Conservation (phyloP, 2,113 vertebrate genomes). For the Poeciliopsis turrubarensis region DNA sequence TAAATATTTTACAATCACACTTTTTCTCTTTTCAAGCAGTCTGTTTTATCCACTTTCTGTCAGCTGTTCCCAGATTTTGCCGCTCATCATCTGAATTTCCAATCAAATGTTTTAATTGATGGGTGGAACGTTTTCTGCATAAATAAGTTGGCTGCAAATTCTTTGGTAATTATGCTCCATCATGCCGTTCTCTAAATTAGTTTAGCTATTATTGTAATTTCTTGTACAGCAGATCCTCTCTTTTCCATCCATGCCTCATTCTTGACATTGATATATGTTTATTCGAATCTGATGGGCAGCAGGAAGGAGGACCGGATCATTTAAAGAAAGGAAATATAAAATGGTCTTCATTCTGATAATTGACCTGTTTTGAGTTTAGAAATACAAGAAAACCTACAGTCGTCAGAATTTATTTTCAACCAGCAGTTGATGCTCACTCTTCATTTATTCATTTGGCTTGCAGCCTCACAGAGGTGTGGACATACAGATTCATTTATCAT, state of each 20-base stretch:
- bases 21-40: conserved; percentile 12
- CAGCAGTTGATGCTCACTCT: neutral
- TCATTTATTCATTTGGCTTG: neutral
- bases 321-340: neutral
- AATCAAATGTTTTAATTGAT: conserved; percentile 42
- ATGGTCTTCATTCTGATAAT: neutral
- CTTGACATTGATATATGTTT: conserved; percentile 2
- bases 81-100: conserved; percentile 24
- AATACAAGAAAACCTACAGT: neutral
- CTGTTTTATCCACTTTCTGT: neutral
- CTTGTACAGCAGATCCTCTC: conserved; percentile 11
- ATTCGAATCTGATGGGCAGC: neutral
- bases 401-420: neutral
- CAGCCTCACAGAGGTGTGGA: neutral
- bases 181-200: conserved; percentile 39
- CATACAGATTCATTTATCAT: neutral
- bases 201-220: conserved; percentile 47
- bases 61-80: conserved; percentile 1
- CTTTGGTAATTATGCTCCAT: conserved; percentile 31
- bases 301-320: neutral
- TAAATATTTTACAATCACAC: conserved; percentile 8
- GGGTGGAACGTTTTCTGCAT: conserved; percentile 22
- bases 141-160: conserved; percentile 42
- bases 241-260: conserved; percentile 32
- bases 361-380: neutral